Base-by-base conservation (phyloP, 1,140 invertebrate species). In the Pogonognathellus flavescens region DNA sequence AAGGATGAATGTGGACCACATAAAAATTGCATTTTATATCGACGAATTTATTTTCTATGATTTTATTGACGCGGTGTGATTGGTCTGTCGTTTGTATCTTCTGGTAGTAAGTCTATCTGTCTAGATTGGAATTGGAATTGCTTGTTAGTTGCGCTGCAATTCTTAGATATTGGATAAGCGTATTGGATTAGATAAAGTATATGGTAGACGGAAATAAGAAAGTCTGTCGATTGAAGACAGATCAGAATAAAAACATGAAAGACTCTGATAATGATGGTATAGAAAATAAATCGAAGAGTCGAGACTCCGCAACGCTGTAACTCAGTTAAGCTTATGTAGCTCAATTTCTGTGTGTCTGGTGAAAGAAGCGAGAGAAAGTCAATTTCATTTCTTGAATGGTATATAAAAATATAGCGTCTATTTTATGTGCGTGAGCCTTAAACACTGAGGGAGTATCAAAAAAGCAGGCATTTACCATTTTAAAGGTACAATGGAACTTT, bases 111-210 rank as follows among this genome's bases (percentile, higher is more conserved):
- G 18, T 81, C 20, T 81, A 16, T 81, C 55, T n/a, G 14, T 16
- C 55, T 13, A 82, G 81, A 82, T 82, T 82, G 81, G 81, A 82
- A 55, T 82, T 59, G 80, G 53, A 82, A 82, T 82, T 82, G 81
- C 50, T 82, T 82, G 81, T 82, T 82, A 82, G 81, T 50, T 49
- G 70, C 49, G 31, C 2, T 14, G 70, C 2, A 31, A 18, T 49
- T 25, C 41, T 76, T 49, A 49, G 70, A 76, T 76, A 50, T 76
- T 49, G 31, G 31, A 31, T 53, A 22, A 81, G 11, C 20, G 18
- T 81, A 57, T 81, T 55, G 53, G 50, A 31, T 81, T 81, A 81
- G 50, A 81, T 49, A 57, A 49, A 60, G 55, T n/a, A 62, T 60
- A 50, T 22, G 14, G 55, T 13, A 25, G 18, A 11, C 6, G 9